These are phyloP conservation scores for Pteropus rufus DNA, from an alignment of 2,797 vertebrate genomes.

Conservation along the genomic window DNA sequence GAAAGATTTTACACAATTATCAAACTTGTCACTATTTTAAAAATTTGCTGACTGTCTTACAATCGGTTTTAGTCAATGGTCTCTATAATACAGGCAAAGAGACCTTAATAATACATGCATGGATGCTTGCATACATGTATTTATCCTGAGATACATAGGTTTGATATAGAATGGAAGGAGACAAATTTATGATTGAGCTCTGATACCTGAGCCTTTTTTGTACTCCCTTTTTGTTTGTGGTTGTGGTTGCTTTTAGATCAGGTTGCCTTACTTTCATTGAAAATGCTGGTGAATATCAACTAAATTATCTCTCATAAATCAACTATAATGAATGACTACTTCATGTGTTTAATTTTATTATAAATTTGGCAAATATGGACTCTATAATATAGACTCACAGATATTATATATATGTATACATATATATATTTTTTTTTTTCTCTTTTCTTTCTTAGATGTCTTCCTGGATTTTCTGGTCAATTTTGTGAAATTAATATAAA, in stretches of 20 bases:
- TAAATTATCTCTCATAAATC: neutral
- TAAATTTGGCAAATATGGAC: neutral
- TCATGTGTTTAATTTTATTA: neutral
- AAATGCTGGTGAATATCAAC: neutral
- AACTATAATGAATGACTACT: neutral
- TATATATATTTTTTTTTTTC: neutral
- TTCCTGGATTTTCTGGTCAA: constrained; percentile 88
- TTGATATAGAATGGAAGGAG: neutral
- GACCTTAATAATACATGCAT: neutral
- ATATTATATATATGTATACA: neutral
- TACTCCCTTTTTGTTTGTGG: neutral
- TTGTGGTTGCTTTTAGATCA: neutral
- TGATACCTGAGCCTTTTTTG: neutral
- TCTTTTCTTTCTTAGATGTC: constrained; percentile 84
- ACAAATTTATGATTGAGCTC: neutral
- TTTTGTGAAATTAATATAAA: constrained; percentile 92
- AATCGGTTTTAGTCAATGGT: neutral
- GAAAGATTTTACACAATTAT: neutral
- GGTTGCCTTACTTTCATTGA: neutral
- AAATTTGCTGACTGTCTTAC: neutral
- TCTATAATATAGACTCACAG: neutral
- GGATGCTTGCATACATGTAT: neutral
- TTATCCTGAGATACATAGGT: neutral
- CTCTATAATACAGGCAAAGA: neutral
- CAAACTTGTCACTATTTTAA: neutral